Conservation (phyloP, 2,797 vertebrate genomes). For the Pseudochirops cupreus region DNA sequence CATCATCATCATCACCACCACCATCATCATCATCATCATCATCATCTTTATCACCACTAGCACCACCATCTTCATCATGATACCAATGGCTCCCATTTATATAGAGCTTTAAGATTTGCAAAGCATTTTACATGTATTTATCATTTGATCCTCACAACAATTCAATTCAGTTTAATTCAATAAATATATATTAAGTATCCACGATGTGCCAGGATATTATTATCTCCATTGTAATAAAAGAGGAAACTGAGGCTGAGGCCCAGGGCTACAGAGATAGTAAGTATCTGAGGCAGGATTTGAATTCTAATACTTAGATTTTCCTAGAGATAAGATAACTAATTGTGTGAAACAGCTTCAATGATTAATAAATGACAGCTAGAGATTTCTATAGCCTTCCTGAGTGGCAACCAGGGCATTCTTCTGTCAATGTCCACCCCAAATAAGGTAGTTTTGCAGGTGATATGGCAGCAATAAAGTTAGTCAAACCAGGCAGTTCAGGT, state of each 20-base stretch:
- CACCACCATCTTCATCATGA: neutral
- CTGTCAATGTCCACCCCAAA: neutral
- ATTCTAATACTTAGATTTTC: neutral
- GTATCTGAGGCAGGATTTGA: neutral
- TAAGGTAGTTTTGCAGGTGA: neutral
- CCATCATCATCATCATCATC: neutral
- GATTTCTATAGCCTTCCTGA: neutral
- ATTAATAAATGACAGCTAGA: neutral
- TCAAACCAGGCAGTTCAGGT: neutral
- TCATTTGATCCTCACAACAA: neutral
- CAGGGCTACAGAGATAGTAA: neutral
- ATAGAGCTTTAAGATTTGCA: neutral
- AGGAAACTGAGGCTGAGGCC: neutral
- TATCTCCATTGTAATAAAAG: neutral
- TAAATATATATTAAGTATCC: neutral
- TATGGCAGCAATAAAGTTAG: neutral
- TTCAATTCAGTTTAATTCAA: neutral
- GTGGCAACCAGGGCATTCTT: neutral
- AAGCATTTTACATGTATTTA: neutral
- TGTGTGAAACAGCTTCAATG: neutral
- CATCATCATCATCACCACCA: neutral
- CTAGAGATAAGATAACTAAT: neutral
- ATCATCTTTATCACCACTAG: neutral
- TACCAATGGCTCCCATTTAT: neutral
- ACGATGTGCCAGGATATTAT: neutral